Percentiles rank a stretch among this genome's conserved stretches.
phyloP scores from a whole-genome alignment of 2,113 vertebrate species.

The Mesembrinibis cayennensis region DNA sequence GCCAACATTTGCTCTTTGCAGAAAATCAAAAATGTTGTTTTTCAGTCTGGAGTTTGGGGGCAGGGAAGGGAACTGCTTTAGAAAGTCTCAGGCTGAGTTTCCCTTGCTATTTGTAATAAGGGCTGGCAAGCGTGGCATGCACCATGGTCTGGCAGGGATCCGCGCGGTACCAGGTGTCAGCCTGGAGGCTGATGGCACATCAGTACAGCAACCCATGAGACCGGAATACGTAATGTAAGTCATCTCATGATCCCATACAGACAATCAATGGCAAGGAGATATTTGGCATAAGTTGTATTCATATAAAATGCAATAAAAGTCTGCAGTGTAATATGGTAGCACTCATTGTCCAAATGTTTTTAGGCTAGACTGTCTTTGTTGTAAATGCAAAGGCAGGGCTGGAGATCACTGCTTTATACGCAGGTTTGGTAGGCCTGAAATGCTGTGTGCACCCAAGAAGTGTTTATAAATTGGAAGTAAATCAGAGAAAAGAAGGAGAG shows the following conservation, averaged over 20 bases:
- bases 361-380: too few species aligned
- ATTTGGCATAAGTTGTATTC: rapidly evolving
- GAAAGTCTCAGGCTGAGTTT: neutral
- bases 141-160: neutral
- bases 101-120: neutral
- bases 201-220: neutral
- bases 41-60: neutral
- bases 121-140: rapidly evolving
- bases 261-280: neutral
- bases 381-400: neutral
- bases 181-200: neutral
- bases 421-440: neutral
- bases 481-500: neutral
- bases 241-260: neutral
- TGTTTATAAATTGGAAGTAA: neutral
- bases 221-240: neutral
- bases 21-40: neutral
- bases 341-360: neutral
- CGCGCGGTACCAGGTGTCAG: rapidly evolving
- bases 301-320: neutral
- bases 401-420: neutral
- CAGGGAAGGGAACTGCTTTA: neutral
- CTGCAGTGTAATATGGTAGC: neutral
- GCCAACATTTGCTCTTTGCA: neutral
- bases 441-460: neutral